These are phyloP conservation scores for Argopecten irradians DNA, from an alignment of 1,140 invertebrate species.

Conservation along the genomic window DNA sequence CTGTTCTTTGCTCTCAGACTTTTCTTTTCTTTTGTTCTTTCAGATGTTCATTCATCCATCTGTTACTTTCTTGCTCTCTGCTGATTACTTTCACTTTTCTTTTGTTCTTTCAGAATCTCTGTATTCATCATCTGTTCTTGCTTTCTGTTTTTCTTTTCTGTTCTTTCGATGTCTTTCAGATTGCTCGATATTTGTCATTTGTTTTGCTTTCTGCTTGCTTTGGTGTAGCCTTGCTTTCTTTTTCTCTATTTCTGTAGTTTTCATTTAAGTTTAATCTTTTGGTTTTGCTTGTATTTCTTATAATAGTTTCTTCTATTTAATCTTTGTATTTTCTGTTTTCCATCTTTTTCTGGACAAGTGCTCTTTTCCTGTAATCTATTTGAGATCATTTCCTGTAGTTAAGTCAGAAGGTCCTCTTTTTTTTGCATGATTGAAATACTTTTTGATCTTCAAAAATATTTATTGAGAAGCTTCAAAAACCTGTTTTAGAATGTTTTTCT, in stretches of 20 bases:
- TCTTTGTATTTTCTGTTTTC: too few species aligned
- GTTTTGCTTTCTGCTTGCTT: constrained; percentile 20
- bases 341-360: too few species aligned
- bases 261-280: too few species aligned
- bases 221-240: neutral
- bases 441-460: neutral
- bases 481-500: neutral
- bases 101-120: too few species aligned
- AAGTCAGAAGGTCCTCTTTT: neutral
- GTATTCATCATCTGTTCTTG: constrained; percentile 16
- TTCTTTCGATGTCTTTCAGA: neutral
- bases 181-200: neutral
- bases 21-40: neutral
- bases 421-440: neutral
- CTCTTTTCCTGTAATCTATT: too few species aligned
- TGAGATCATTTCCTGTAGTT: too few species aligned
- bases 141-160: neutral
- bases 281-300: too few species aligned
- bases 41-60: neutral
- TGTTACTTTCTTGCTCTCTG: constrained; percentile 29
- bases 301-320: too few species aligned
- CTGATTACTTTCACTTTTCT: neutral
- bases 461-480: neutral
- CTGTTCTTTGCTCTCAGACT: too few species aligned
- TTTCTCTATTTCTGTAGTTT: too few species aligned